phyloP scores from a whole-genome alignment of 2,797 vertebrate genomes.

The Pampus argenteus region DNA sequence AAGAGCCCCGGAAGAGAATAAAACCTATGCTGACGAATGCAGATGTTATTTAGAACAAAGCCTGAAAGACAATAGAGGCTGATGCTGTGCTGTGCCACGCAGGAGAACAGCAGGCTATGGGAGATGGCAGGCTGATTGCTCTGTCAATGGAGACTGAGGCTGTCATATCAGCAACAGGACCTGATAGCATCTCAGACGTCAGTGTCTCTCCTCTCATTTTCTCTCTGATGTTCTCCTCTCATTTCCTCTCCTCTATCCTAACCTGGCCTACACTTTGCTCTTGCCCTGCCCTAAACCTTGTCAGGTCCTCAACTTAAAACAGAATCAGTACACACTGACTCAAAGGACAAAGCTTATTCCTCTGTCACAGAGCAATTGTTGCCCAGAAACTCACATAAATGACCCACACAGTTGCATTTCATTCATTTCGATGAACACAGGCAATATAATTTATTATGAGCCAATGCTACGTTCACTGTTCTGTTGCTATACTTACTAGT shows the following conservation, averaged over 20 bases:
- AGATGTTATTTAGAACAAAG: conserved; percentile 81
- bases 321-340: neutral
- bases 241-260: conserved; percentile 55
- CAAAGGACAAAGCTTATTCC: neutral
- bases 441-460: neutral
- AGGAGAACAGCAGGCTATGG: conserved; percentile 64
- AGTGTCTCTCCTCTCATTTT: conserved; percentile 74
- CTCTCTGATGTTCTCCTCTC: conserved; percentile 67
- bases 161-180: conserved; percentile 76
- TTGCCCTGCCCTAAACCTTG: conserved; percentile 11
- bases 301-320: neutral
- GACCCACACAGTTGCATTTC: neutral
- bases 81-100: conserved; percentile 59
- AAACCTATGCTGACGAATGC: conserved; percentile 79
- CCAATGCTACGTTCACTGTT: neutral
- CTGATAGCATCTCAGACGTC: conserved; percentile 82
- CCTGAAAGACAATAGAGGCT: conserved; percentile 71
- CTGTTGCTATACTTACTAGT: neutral
- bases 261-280: conserved; percentile 25
- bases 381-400: neutral
- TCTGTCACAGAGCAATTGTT: neutral
- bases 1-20: conserved; percentile 66
- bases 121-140: conserved; percentile 79
- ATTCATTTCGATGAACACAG: neutral
- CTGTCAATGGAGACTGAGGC: conserved; percentile 71